phyloP scores from a whole-genome alignment of 1,140 invertebrate genomes.

The Heliothis virescens region DNA sequence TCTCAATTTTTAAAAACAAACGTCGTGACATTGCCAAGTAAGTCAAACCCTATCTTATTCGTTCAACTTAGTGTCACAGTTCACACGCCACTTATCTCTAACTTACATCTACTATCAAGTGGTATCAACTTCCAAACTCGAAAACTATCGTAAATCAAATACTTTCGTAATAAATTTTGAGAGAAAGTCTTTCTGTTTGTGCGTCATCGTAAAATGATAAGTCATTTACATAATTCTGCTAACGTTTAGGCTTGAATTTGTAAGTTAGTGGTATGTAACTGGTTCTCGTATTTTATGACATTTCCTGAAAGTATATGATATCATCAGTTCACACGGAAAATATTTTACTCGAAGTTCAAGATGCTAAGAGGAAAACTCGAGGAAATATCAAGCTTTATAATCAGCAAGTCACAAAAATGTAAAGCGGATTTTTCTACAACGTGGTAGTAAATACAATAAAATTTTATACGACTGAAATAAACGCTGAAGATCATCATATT shows the following conservation, averaged over 20 bases:
- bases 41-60: not conserved
- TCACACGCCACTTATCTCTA: conserved; percentile 28
- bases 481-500: no score
- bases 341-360: no score
- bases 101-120: conserved; percentile 11
- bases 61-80: not conserved
- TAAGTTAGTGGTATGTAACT: not conserved
- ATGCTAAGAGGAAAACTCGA: no score
- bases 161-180: conserved; percentile 39
- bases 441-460: no score
- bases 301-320: no score
- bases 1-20: not conserved
- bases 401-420: no score
- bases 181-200: conserved; percentile 29
- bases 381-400: no score
- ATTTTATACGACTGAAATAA: no score
- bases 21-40: not conserved
- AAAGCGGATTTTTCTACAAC: no score
- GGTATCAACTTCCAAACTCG: conserved; percentile 3
- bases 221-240: conserved; percentile 35
- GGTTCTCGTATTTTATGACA: no score
- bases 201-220: conserved; percentile 32
- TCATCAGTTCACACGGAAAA: no score
- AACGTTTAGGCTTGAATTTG: not conserved
- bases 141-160: conserved; percentile 28